These are phyloP conservation scores for Cactoblastis cactorum DNA, from an alignment of 2,888 invertebrate genomes.

Conservation along the genomic window DNA sequence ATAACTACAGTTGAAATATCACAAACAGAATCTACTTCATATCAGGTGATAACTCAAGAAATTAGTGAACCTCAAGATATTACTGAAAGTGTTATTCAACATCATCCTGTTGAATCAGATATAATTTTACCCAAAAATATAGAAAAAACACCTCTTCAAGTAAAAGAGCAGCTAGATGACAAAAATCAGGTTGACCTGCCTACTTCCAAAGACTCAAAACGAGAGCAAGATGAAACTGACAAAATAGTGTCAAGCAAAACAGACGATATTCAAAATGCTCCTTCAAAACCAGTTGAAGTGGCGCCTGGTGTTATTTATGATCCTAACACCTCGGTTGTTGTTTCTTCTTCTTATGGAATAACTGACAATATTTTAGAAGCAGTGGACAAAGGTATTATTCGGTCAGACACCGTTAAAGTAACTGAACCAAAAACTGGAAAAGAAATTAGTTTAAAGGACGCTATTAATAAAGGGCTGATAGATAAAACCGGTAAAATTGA, in stretches of 20 bases:
- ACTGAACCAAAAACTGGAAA: constrained; percentile 84
- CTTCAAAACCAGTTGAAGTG: constrained; percentile 81
- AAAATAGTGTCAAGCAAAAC: not conserved
- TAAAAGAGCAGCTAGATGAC: not conserved
- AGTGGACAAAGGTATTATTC: constrained; percentile 85
- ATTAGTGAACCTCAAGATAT: constrained; percentile 27
- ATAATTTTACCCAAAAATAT: constrained; percentile 18
- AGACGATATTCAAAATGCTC: constrained; percentile 14
- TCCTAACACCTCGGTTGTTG: constrained; percentile 84
- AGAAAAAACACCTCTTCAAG: not conserved
- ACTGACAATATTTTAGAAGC: constrained; percentile 85
- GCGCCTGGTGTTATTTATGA: constrained; percentile 86
- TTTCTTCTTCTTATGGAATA: constrained; percentile 82
- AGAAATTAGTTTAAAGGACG: constrained; percentile 86
- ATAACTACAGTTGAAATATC: constrained; percentile 55
- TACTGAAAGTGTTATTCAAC: constrained; percentile 27
- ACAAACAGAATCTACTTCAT: constrained; percentile 53
- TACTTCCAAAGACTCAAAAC: not conserved
- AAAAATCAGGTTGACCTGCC: constrained; percentile 1
- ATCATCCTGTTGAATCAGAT: constrained; percentile 42
- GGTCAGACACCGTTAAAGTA: constrained; percentile 82
- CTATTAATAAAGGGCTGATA: constrained; percentile 86
- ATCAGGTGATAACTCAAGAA: constrained; percentile 46
- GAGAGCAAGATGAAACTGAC: constrained; percentile 4
- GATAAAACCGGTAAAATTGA: constrained; percentile 84